Conservation (phyloP, 2,113 vertebrate genomes). For the Hemicordylus capensis region DNA sequence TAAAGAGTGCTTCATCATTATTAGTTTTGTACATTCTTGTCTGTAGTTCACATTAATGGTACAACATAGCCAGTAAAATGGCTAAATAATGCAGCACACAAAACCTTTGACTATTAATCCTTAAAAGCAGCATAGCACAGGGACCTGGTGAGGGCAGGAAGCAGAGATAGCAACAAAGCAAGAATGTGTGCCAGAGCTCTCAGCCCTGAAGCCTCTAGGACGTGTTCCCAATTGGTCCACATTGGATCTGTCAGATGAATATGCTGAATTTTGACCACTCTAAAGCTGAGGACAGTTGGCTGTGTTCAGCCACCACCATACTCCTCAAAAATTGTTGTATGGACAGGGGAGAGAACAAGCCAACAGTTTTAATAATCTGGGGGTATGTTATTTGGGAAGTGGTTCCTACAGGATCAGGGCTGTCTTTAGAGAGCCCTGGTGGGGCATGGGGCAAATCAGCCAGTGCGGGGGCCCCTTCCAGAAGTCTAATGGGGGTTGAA, state of each 20-base stretch:
- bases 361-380: no score
- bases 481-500: no score
- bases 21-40: conserved; percentile 43
- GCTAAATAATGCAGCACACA: background rate
- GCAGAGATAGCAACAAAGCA: background rate
- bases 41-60: conserved; percentile 45
- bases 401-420: no score
- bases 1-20: conserved; percentile 58
- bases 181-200: background rate
- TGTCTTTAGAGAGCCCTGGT: no score
- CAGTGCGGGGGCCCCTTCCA: no score
- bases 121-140: background rate
- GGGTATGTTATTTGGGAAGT: no score
- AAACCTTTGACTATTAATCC: background rate
- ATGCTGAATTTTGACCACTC: background rate
- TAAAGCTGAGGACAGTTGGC: background rate
- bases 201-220: background rate
- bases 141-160: background rate
- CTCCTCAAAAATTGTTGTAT: no score
- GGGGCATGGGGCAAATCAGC: no score
- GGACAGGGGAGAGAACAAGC: no score
- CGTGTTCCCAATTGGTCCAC: background rate
- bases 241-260: background rate
- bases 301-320: no score
- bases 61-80: background rate